phyloP scores from a whole-genome alignment of 1,140 invertebrate species.

The Tetramorium parvispinum region DNA sequence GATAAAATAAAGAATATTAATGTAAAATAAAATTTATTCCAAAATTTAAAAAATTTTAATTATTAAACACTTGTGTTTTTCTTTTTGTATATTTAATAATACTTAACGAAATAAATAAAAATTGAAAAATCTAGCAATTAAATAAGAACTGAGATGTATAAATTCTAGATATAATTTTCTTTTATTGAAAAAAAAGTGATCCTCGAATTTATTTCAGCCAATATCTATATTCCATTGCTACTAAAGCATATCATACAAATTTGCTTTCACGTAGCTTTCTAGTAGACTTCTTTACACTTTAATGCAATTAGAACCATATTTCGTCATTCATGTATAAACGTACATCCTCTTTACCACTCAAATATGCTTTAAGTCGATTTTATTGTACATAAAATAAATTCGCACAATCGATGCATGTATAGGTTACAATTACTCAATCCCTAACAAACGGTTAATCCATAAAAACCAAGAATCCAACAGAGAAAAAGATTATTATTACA shows the following conservation, averaged over 20 bases:
- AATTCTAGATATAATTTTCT: neutral
- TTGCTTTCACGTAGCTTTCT: neutral
- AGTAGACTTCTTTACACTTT: constrained; percentile 17
- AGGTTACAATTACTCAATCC: constrained; percentile 11
- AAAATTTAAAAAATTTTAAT: constrained; percentile 9
- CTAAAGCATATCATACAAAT: constrained; percentile 42
- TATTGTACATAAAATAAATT: constrained; percentile 65
- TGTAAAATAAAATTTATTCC: constrained; percentile 4
- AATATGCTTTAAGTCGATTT: constrained; percentile 49
- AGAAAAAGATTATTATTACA: neutral
- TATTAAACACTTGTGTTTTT: neutral
- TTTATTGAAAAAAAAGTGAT: neutral
- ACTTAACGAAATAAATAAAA: neutral
- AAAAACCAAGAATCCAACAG: neutral
- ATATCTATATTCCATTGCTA: constrained; percentile 28
- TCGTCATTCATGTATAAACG: constrained; percentile 20
- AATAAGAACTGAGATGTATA: neutral
- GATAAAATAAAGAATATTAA: neutral
- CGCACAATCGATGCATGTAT: neutral
- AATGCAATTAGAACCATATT: constrained; percentile 1
- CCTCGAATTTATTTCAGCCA: constrained; percentile 13
- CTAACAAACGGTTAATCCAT: neutral
- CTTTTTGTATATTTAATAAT: neutral
- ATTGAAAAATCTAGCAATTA: neutral
- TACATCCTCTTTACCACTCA: constrained; percentile 3